A percentile compares a stretch with the other conserved stretches of the same genome.
Conservation (phyloP, 2,888 invertebrate genomes). For the Drosophila mimica region DNA sequence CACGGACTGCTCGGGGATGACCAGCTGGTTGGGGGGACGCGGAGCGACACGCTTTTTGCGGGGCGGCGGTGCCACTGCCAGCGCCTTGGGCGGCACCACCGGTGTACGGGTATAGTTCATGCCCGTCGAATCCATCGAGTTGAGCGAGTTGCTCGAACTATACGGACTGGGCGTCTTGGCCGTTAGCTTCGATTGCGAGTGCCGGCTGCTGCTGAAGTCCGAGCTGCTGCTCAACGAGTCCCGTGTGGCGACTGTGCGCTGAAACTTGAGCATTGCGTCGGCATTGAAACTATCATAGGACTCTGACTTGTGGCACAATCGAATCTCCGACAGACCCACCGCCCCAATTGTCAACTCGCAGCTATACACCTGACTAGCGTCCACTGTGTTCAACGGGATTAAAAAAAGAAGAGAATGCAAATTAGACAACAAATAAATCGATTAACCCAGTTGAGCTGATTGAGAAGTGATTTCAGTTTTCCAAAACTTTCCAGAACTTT, state of each 20-base stretch:
- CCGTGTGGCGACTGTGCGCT: conserved; percentile 80
- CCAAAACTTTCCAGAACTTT: too few relatives aligned
- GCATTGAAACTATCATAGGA: conserved; percentile 83
- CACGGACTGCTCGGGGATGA: conserved; percentile 81
- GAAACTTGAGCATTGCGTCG: conserved; percentile 83
- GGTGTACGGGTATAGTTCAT: conserved; percentile 82
- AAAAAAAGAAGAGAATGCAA: background rate
- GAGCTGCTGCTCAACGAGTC: conserved; percentile 85
- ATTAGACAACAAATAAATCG: background rate
- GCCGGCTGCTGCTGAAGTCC: conserved; percentile 84
- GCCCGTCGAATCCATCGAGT: conserved; percentile 85
- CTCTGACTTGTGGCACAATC: conserved; percentile 84
- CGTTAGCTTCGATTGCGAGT: conserved; percentile 82
- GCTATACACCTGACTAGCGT: conserved; percentile 85
- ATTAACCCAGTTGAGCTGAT: background rate
- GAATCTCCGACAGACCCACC: conserved; percentile 85
- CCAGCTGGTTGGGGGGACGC: conserved; percentile 83
- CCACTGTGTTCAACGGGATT: conserved; percentile 65
- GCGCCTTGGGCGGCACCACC: conserved; percentile 67
- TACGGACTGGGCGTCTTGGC: conserved; percentile 85
- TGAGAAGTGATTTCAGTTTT: too few relatives aligned
- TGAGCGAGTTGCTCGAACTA: conserved; percentile 85
- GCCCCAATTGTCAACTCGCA: conserved; percentile 84
- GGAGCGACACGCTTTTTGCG: conserved; percentile 85
- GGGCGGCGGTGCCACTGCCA: conserved; percentile 75